Evolutionary conservation across 2,113 vertebrate species (phyloP).

Genomic region (Euleptes europaea): DNA sequence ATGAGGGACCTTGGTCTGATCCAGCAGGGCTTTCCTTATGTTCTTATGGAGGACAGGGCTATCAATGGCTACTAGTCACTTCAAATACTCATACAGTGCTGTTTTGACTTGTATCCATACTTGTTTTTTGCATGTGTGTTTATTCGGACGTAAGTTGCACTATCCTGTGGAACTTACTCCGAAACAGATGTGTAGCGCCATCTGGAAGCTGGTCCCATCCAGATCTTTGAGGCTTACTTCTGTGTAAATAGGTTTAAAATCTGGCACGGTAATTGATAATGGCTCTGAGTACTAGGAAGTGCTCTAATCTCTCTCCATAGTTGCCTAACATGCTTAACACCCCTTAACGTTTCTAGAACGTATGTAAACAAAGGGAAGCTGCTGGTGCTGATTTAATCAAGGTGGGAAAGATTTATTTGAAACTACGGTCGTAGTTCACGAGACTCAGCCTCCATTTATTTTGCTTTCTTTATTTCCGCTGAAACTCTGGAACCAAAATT

Average conservation of each 20-base stretch:
- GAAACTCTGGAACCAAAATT: neutral
- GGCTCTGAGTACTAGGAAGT: neutral
- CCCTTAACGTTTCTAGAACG: neutral
- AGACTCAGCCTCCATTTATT: constrained; percentile 15
- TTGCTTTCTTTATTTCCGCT: constrained; percentile 17
- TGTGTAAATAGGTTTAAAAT: neutral
- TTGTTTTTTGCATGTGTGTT: neutral
- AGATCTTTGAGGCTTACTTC: neutral
- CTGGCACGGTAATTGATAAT: neutral
- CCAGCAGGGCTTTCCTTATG: no score
- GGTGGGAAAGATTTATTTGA: neutral
- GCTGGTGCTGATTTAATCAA: constrained; percentile 27
- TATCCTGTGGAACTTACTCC: neutral
- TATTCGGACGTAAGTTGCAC: neutral
- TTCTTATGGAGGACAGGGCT: no score
- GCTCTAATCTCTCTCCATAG: neutral
- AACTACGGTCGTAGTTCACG: neutral
- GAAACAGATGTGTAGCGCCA: neutral
- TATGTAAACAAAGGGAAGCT: neutral
- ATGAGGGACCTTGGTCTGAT: no score
- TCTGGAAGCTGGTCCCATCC: neutral
- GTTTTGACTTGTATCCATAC: neutral
- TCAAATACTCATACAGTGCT: neutral
- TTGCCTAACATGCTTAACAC: neutral
- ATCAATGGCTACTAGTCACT: neutral